Evolutionary conservation across 2,888 invertebrate genomes (phyloP), one percentile per base, ranked within the genome.

Genomic region (Melinaea marsaeus): DNA sequence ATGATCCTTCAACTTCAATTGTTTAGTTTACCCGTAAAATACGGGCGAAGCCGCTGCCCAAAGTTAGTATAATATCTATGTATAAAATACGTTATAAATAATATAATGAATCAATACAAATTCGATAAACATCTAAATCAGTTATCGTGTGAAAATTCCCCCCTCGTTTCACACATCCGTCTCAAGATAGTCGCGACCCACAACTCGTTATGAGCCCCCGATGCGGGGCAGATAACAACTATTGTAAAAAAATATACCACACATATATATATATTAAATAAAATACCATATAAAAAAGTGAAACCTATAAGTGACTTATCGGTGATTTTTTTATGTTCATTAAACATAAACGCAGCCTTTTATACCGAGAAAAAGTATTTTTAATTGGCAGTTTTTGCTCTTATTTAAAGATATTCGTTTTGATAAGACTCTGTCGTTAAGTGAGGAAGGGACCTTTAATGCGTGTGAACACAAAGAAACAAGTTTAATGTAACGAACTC

Each of bases 101-200:
- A 32, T 32, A 51, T 9, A 32, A 32, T 51, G 32, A 51, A 32
- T 51, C 32, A 51, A 51, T 51, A 51, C 7, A 51, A 51, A 51
- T 51, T 51, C 51, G 51, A 51, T 51, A 51, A 32, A 51, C 32
- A 51, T 51, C 51, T 51, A 22, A 51, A 51, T 51, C 51, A 51
- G 79, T 79, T 78, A 79, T 76, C 81, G 81, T 80, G 85, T 78
- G 83, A 84, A 77, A 75, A 64, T 74, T 72, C 70, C 69, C 77
- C 81, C 77, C 70, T 71, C 78, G 76, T 80, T 79, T 77, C 78
- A 76, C 78, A 75, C 82, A 81, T 86, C 85, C 83, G 84, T 77
- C 78, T 74, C 73, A 70, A 80, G 79, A 82, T 80, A 79, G 81
- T 71, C 68, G 60, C 57, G 66, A 57, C 42, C 64, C 58, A 58